phyloP scores from a whole-genome alignment of 2,113 vertebrate species.

The Catharus fuscescens region DNA sequence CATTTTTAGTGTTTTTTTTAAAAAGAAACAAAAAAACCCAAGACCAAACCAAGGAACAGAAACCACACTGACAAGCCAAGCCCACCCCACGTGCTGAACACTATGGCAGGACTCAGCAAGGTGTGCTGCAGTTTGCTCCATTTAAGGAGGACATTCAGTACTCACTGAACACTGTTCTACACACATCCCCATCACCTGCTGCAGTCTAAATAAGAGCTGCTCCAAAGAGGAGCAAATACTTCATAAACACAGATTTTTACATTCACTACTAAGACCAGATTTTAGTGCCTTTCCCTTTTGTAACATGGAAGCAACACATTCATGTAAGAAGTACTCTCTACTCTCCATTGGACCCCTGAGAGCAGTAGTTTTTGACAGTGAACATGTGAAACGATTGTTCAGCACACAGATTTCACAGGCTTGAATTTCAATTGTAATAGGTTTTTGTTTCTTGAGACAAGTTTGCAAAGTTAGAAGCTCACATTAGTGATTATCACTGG shows the following conservation, averaged over 20 bases:
- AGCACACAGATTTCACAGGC: neutral
- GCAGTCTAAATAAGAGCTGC: neutral
- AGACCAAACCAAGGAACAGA: neutral
- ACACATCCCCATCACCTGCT: neutral
- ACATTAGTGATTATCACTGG: accelerated
- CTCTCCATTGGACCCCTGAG: neutral
- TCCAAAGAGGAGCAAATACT: neutral
- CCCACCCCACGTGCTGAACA: neutral
- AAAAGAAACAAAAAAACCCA: no score
- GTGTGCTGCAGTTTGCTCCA: neutral
- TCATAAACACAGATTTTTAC: neutral
- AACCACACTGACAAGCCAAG: neutral
- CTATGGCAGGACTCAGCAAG: neutral
- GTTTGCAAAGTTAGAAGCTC: neutral
- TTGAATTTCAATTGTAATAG: neutral
- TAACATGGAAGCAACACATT: neutral
- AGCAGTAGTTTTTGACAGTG: neutral
- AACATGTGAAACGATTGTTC: neutral
- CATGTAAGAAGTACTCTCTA: neutral
- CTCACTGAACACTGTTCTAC: neutral
- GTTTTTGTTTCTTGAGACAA: neutral
- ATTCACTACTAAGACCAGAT: neutral
- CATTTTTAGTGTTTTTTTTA: neutral
- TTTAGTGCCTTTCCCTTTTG: neutral
- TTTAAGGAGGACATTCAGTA: neutral